A percentile compares a stretch with the other conserved stretches of the same genome.
Evolutionary conservation across 2,113 vertebrate genomes (phyloP).

Genomic region (Felis catus): F.catus_Fca126_mat1.0 CM031419.1:150399001-150399500

Average conservation of each 20-base stretch:
- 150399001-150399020: neutral
- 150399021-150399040: conserved; percentile 34
- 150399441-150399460: conserved; percentile 90
- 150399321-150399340: conserved; percentile 83
- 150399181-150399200: conserved; percentile 83
- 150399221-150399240: conserved; percentile 87
- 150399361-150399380: conserved; percentile 86
- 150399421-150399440: conserved; percentile 87
- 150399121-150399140: conserved; percentile 78
- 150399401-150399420: conserved; percentile 88
- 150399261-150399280: conserved; percentile 84
- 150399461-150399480: conserved; percentile 87
- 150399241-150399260: conserved; percentile 82
- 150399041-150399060: conserved; percentile 11
- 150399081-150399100: neutral
- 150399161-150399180: conserved; percentile 76
- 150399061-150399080: neutral
- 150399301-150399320: conserved; percentile 81
- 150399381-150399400: conserved; percentile 86
- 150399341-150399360: conserved; percentile 83
- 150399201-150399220: conserved; percentile 88
- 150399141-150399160: conserved; percentile 77
- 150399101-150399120: neutral
- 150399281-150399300: conserved; percentile 78
- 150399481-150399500: conserved; percentile 85